These are phyloP conservation scores for Paedocypris micromegethes DNA, from an alignment of 2,797 vertebrate species.

Conservation along the genomic window DNA sequence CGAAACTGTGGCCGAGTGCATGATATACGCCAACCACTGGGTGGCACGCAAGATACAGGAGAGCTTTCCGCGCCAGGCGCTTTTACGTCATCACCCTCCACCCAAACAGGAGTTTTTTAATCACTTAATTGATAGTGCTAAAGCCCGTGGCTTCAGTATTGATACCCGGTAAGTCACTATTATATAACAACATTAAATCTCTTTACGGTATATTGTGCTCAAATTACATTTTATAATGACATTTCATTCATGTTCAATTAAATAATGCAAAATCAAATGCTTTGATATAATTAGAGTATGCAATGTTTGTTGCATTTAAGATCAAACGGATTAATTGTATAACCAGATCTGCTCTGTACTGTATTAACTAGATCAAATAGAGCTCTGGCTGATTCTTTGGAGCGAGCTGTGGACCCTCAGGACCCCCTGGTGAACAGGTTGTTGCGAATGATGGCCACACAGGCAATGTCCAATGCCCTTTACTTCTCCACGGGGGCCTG, in stretches of 20 bases:
- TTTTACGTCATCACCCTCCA: constrained; percentile 84
- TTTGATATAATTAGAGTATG: no score
- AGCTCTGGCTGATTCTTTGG: constrained; percentile 83
- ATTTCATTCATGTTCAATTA: no score
- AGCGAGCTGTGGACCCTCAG: constrained; percentile 74
- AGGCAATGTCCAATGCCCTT: constrained; percentile 89
- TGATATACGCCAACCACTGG: constrained; percentile 98
- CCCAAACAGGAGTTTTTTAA: constrained; percentile 85
- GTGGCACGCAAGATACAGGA: constrained; percentile 88
- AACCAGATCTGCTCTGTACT: constrained; percentile 1
- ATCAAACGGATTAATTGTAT: background rate
- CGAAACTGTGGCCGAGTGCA: constrained; percentile 91
- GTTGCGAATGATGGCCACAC: constrained; percentile 87
- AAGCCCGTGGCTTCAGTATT: constrained; percentile 77
- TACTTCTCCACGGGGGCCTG: constrained; percentile 88
- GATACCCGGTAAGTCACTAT: constrained; percentile 75
- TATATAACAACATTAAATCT: background rate
- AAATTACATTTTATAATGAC: no score
- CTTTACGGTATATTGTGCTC: no score
- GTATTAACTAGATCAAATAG: constrained; percentile 82
- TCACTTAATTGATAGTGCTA: constrained; percentile 77
- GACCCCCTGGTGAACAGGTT: constrained; percentile 86
- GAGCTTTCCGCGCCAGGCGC: constrained; percentile 80
- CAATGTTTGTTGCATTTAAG: no score
- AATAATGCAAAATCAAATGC: no score